Evolutionary conservation across 1,140 invertebrate species (phyloP), one percentile per base, ranked within the genome.

Genomic region (Caenorhabditis briggsae): DNA sequence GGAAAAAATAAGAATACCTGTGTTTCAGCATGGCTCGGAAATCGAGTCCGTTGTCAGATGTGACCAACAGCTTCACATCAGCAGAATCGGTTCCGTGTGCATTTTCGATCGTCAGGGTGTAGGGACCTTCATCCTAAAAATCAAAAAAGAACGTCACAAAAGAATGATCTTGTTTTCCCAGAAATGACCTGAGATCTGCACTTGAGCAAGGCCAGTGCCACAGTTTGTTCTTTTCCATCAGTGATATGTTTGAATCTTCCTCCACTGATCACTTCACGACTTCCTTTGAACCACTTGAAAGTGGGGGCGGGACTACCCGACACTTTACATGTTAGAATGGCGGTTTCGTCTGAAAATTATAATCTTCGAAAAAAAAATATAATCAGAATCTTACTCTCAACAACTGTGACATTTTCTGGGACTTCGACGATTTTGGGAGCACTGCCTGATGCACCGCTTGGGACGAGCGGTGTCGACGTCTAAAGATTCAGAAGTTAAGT

Each of bases 11-110:
- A 70, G 7, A 12, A 14, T 83, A 87, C 93, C 93, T 95, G 93
- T 97, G 97, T 93, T 98, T 98, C 86, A 99, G 94, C 95, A 98
- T 96, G 87, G 97, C 95, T 94, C 98, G 95, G 95, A 99, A 99
- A 93, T 99, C 98, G 95, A 99, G 96, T 90, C 96, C 96, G 25
- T 84, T 89, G 93, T 94, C 94, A 96, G 96, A 97, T 90, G 97
- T 97, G 50, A 99, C 97, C 93, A 97, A 98, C 88, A 99, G 94
- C 90, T 95, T 95, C 94, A 97, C 97, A 92, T 97, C 96, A 85
- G 96, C 96, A 0, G 95, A 95, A 92, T 98, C 97, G 93, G 96
- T 96, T 85, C 97, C 97, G 91, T 98, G 96, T 84, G 95, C 95
- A 92, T 99, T 98, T 91, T 95, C 96, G 83, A 98, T 95, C 82